Evolutionary conservation across 2,797 vertebrate genomes (phyloP), one percentile per base, ranked within the genome.

Genomic region (Sebastes aleutianus): DNA sequence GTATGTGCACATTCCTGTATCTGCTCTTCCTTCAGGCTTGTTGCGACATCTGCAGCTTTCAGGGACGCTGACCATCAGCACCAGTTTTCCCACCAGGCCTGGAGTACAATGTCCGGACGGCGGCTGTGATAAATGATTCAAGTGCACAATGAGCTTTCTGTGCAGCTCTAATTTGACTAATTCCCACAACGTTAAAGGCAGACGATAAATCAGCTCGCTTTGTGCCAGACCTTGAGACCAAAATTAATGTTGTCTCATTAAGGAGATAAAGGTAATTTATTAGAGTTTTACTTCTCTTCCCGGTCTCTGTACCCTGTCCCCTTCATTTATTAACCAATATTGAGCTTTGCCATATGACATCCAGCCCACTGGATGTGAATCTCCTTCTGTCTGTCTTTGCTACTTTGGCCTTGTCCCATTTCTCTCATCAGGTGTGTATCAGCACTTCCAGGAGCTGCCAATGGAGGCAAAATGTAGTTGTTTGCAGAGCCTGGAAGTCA

Each of bases 201-300:
- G 79, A 54, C 82, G 76, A 94, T 95, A 95, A 97, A 96, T 96
- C 94, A 95, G 66, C 57, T 36, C 8, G 62, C 86, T 90, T 89
- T 91, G 81, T 73, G 76, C 79, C 86, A 93, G 96, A 97, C 97
- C 97, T 97, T 97, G 97, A 94, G 91, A 90, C 90, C 92, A 94
- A 97, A 97, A 97, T 97, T 95, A 97, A 97, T 96, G 96, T 95
- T 93, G 92, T 89, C 96, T 96, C 96, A 96, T 97, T 97, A 96
- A 94, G 89, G 68, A 96, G 96, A 97, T 97, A 97, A 97, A 93
- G 11, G 80, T 92, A 91, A 95, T 97, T 96, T 96, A 96, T 96
- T 95, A 91, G 89, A 89, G 80, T 89, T 92, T 92, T 92, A 84
- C 82, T 86, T 84, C 78, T 88, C 87, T 69, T 84, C 78, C 65